Base-by-base conservation (phyloP, 2,113 vertebrate species). In the Rhineura floridana region DNA sequence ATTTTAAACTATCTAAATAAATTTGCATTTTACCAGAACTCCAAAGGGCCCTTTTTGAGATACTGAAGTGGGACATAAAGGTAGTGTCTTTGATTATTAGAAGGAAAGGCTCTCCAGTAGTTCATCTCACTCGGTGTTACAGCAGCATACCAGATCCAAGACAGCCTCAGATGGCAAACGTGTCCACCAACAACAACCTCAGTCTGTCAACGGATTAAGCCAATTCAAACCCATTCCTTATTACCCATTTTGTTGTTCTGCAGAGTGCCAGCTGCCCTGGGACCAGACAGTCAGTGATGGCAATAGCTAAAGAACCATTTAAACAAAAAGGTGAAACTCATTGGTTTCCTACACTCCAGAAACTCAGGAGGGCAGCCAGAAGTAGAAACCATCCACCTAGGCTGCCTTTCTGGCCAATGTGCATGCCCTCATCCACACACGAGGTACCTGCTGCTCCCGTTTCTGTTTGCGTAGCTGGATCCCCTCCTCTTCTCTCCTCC, bases 391-490 rank as follows among this genome's bases (percentile, higher is more conserved):
- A 42, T 62, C 30, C 1, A 11, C 7, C 6, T 5, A 30, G n/a
- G 52, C 30, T 11, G 84, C 85, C 75, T 0, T 10, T 36, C 1
- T 84, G 85, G 63, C 0, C 62, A 82, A 9, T 17, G 9, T 6
- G 1, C 2, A 3, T 12, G 12, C 3, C 0, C n/a, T 89, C 87
- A 65, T 0, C 85, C 17, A 46, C 6, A 0, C 76, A 85, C 75
- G 50, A 86, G 50, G 90, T 93, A 99, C 99, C 97, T 99, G 99
- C 83, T 99, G 98, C 91, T 99, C 99, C 81, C 99, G 97, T 91
- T 99, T 99, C 96, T 99, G 99, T 95, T 99, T 99, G 89, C 99
- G 98, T 86, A 99, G 98, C 83, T 99, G 99, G 89, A 99, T 98
- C 65, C 99, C 99, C 83, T 99, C 99, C 93, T 99, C 99, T 86